Evolutionary conservation across 2,888 invertebrate genomes (phyloP).

Genomic region (Amiota communis): DNA sequence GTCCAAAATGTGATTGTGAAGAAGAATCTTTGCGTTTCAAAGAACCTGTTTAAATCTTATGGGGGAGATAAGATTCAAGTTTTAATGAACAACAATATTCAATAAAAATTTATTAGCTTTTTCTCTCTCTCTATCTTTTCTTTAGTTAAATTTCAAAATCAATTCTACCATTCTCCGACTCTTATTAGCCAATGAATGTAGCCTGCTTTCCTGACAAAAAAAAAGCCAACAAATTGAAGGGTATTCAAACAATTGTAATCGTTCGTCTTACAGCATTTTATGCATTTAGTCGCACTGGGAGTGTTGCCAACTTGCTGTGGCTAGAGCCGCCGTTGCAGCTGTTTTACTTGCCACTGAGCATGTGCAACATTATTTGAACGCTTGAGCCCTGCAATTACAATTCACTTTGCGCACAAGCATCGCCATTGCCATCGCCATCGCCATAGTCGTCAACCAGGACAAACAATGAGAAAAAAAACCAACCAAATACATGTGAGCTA

Average conservation of each 20-base stretch:
- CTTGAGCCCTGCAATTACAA: constrained; percentile 54
- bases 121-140: no score
- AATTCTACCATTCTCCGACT: no score
- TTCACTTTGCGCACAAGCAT: constrained; percentile 57
- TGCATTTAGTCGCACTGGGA: constrained; percentile 66
- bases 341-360: constrained; percentile 11
- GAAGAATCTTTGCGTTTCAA: no score
- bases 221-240: constrained; percentile 54
- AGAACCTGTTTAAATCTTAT: no score
- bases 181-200: no score
- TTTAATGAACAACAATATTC: no score
- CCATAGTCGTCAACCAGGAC: not conserved
- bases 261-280: constrained; percentile 65
- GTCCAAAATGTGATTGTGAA: no score
- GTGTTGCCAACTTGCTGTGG: constrained; percentile 54
- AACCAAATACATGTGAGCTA: not conserved
- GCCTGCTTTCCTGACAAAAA: not conserved
- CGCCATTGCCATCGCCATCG: not conserved
- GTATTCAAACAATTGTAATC: constrained; percentile 57
- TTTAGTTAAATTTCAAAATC: no score
- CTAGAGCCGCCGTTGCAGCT: constrained; percentile 25
- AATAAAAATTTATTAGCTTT: no score
- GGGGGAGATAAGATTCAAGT: no score
- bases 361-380: constrained; percentile 20
- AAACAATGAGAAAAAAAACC: not conserved